Percentiles rank a stretch among this genome's conserved stretches.
These are phyloP conservation scores for Drosophila murphyi DNA, from an alignment of 1,140 invertebrate species.

Conservation along the genomic window DNA sequence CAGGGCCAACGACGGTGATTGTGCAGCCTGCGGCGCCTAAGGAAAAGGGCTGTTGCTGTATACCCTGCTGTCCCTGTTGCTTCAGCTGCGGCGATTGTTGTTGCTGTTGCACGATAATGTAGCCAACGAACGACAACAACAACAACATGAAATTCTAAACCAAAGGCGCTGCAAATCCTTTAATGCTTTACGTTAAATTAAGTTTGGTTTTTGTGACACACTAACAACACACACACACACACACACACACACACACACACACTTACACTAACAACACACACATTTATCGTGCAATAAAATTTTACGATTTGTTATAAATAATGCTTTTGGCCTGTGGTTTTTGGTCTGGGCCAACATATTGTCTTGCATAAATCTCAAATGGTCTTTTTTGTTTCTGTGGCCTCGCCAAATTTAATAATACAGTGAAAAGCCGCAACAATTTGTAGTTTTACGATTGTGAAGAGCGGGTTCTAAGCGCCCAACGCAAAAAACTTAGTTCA, in stretches of 20 bases:
- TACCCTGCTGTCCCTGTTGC: slow-evolving; percentile 66
- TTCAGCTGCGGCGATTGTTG: slow-evolving; percentile 66
- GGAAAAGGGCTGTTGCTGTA: slow-evolving; percentile 64
- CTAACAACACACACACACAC: slow-evolving; percentile 11
- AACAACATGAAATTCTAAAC: slow-evolving; percentile 40
- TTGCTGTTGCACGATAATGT: slow-evolving; percentile 76
- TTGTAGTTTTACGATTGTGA: slow-evolving; percentile 66
- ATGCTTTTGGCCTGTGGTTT: slow-evolving; percentile 49
- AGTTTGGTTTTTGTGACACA: slow-evolving; percentile 52
- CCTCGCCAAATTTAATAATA: slow-evolving; percentile 71
- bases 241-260: slow-evolving; percentile 15
- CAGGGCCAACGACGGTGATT: slow-evolving; percentile 62
- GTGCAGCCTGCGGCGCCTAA: slow-evolving; percentile 58
- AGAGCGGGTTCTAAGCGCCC: neutral
- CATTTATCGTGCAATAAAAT: slow-evolving; percentile 79
- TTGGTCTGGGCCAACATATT: slow-evolving; percentile 60
- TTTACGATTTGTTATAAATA: slow-evolving; percentile 82
- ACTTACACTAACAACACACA: slow-evolving; percentile 34
- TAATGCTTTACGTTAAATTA: slow-evolving; percentile 79
- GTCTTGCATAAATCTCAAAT: slow-evolving; percentile 79
- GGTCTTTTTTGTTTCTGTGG: slow-evolving; percentile 16
- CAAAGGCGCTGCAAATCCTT: slow-evolving; percentile 54
- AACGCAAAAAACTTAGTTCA: slow-evolving; percentile 61
- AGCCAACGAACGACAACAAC: slow-evolving; percentile 21
- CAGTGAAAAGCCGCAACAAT: slow-evolving; percentile 52